These are phyloP conservation scores for Ibidorhyncha struthersii DNA, from an alignment of 2,113 vertebrate genomes.

Conservation along the genomic window DNA sequence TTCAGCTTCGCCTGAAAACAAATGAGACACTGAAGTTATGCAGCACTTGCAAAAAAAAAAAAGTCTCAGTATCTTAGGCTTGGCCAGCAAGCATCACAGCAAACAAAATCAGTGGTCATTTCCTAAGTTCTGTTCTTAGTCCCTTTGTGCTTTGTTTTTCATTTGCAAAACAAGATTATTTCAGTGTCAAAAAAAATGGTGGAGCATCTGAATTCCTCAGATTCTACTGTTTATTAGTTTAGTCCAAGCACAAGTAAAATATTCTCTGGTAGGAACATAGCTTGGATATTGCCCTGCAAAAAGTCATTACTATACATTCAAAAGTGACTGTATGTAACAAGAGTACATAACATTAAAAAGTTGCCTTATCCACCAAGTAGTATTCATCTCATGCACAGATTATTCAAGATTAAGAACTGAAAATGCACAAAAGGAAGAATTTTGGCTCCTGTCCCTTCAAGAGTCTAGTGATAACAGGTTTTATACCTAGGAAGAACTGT, in stretches of 20 bases:
- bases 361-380: not conserved
- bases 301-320: not conserved
- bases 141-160: conserved; percentile 52
- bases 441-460: conserved; percentile 11
- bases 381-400: not conserved
- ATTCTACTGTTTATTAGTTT: conserved; percentile 55
- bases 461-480: not conserved
- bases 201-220: conserved; percentile 20
- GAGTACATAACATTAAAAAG: not conserved
- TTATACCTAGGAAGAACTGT: conserved; percentile 40
- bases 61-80: not conserved
- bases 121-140: conserved; percentile 41
- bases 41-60: not conserved
- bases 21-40: not conserved
- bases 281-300: not conserved
- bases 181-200: not conserved
- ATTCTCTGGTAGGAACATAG: not conserved
- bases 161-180: conserved; percentile 47
- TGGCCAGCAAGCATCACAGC: conserved; percentile 18
- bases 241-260: conserved; percentile 20
- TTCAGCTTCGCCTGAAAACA: not conserved
- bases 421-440: not conserved
- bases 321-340: not conserved
- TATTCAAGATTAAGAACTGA: not conserved
- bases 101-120: conserved; percentile 47